Evolutionary conservation across 1,140 invertebrate genomes (phyloP).

Genomic region (Yoshiicerus persimilis): DNA sequence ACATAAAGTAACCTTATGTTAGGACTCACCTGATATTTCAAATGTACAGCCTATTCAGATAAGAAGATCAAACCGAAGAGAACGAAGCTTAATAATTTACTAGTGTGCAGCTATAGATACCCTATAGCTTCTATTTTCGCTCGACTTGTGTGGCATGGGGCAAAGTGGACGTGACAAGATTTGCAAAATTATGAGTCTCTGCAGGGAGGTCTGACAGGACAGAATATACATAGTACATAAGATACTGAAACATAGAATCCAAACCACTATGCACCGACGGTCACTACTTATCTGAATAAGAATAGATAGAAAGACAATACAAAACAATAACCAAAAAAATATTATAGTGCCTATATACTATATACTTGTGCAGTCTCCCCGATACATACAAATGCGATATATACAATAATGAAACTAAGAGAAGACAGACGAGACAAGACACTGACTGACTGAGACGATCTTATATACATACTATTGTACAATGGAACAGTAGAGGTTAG

Average conservation of each 20-base stretch:
- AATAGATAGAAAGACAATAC: neutral
- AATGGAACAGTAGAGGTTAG: neutral
- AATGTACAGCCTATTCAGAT: neutral
- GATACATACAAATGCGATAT: neutral
- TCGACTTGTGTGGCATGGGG: slow-evolving; percentile 19
- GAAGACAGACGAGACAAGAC: neutral
- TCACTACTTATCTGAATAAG: neutral
- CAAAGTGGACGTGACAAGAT: slow-evolving; percentile 26
- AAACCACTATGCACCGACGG: neutral
- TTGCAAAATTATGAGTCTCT: slow-evolving; percentile 24
- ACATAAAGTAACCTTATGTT: neutral
- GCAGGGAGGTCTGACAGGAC: slow-evolving; percentile 25
- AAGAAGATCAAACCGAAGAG: neutral
- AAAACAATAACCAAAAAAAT: neutral
- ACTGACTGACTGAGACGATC: neutral
- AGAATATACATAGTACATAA: neutral
- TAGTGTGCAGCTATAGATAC: neutral
- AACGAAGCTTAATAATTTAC: neutral
- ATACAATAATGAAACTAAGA: neutral
- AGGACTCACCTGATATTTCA: neutral
- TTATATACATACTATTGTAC: neutral
- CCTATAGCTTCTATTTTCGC: neutral
- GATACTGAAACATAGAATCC: neutral
- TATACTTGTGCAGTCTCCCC: neutral
- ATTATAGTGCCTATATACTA: neutral